Evolutionary conservation across 2,113 vertebrate species (phyloP).

Genomic region (Cercopithecus mona): DNA sequence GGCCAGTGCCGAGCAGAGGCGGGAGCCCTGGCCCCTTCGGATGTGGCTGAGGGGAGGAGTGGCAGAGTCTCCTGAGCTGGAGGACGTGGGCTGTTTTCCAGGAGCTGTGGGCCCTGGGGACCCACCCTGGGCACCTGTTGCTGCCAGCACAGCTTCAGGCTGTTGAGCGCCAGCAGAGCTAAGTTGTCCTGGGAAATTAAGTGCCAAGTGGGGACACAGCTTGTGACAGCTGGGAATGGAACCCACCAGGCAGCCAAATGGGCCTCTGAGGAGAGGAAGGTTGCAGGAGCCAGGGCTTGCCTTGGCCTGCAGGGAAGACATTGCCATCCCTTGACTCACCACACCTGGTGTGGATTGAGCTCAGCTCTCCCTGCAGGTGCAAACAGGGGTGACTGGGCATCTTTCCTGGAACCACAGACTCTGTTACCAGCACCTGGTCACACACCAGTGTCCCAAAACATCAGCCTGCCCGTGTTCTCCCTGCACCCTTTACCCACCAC

Average conservation of each 20-base stretch:
- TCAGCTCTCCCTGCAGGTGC: background rate
- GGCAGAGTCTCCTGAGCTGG: rapidly evolving
- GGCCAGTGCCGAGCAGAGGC: rapidly evolving
- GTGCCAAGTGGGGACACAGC: background rate
- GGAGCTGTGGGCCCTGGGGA: background rate
- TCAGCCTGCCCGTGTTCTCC: background rate
- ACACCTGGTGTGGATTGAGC: background rate
- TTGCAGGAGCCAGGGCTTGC: background rate
- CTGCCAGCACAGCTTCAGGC: background rate
- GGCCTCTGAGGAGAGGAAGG: background rate
- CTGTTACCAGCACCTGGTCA: background rate
- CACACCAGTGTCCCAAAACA: rapidly evolving
- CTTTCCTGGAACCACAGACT: background rate
- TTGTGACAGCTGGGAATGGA: background rate
- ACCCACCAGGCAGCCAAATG: background rate
- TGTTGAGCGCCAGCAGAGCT: background rate
- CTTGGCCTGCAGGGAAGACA: background rate
- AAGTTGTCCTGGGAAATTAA: background rate
- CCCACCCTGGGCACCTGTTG: no score
- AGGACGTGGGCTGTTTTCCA: background rate
- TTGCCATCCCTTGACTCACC: background rate
- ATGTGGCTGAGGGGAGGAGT: rapidly evolving
- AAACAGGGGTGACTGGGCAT: background rate
- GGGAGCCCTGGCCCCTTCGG: background rate
- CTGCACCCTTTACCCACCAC: no score